phyloP scores from a whole-genome alignment of 1,140 invertebrate genomes.

The Danaus melanippus region DNA sequence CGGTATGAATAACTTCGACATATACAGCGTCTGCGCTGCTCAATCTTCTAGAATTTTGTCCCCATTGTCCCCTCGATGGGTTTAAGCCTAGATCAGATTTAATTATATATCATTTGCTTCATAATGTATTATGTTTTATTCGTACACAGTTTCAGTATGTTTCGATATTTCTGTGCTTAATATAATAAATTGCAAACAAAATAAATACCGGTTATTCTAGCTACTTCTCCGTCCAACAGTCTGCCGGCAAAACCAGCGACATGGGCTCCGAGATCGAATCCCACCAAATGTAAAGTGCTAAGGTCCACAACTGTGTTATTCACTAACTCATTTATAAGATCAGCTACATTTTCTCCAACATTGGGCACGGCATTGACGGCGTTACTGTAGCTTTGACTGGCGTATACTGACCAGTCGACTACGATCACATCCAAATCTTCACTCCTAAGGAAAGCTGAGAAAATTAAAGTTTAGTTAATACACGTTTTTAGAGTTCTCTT shows the following conservation, averaged over 20 bases:
- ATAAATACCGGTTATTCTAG: conserved; percentile 67
- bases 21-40: conserved; percentile 31
- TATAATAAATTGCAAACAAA: neutral
- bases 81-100: conserved; percentile 34
- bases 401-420: conserved; percentile 41
- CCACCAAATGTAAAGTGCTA: conserved; percentile 78
- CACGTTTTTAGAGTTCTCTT: too few relatives aligned
- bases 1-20: conserved; percentile 55
- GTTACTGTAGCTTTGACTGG: conserved; percentile 24
- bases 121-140: too few relatives aligned
- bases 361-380: conserved; percentile 29
- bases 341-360: conserved; percentile 26
- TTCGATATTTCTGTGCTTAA: too few relatives aligned
- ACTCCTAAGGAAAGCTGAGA: conserved; percentile 29
- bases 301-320: conserved; percentile 5
- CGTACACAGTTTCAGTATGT: too few relatives aligned
- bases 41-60: conserved; percentile 22
- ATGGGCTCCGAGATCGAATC: conserved; percentile 87
- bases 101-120: neutral
- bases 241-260: conserved; percentile 87
- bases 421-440: conserved; percentile 37
- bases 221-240: conserved; percentile 65
- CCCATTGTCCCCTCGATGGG: conserved; percentile 35
- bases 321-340: conserved; percentile 23
- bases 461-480: conserved; percentile 3